Evolutionary conservation across 2,797 vertebrate genomes (phyloP), one percentile per base, ranked within the genome.

Genomic region (Stomatorhinus walkeri): DNA sequence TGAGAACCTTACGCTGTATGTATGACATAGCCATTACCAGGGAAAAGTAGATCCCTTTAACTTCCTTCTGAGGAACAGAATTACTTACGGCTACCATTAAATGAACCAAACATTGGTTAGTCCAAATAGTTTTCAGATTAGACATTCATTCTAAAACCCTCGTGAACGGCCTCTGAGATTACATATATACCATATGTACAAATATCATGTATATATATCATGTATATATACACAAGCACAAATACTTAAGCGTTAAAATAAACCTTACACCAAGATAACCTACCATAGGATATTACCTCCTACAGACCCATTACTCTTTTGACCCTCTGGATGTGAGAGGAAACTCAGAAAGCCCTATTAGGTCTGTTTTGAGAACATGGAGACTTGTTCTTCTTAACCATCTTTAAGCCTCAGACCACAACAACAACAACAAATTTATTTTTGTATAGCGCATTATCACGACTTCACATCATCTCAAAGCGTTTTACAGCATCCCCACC

Each of bases 151-250:
- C 32, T 48, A 43, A 64, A 61, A 87, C 54, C 16, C 89, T 72
- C 79, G 84, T 89, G 88, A 22, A 90, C 89, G 88, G 89, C 52
- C 87, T 91, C 76, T 90, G 81, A 88, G 59, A 87, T 90, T 87
- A 72, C 88, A 90, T 89, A 90, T 49, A 87, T 28, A 83, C 19
- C 40, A 89, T 64, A 22, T 88, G 87, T 88, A 64, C 64, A 88
- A 88, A 54, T 24, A 84, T 64, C 59, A 64, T 64, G 59, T 28
- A 28, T 64, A 64, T 64, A 28, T 76, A 76, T 40, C 28, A 40
- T 72, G 28, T 36, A 76, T 76, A 76, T 40, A 40, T 76, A 64
- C 89, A 89, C 88, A 90, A 43, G 88, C 43, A 88, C 54, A 24
- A 86, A 88, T 87, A 61, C 68, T 88, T 89, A 84, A 14, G 14